Percentiles rank a stretch among this genome's conserved stretches.
These are phyloP conservation scores for Macheiramphus alcinus DNA, from an alignment of 2,113 vertebrate genomes.

Conservation along the genomic window DNA sequence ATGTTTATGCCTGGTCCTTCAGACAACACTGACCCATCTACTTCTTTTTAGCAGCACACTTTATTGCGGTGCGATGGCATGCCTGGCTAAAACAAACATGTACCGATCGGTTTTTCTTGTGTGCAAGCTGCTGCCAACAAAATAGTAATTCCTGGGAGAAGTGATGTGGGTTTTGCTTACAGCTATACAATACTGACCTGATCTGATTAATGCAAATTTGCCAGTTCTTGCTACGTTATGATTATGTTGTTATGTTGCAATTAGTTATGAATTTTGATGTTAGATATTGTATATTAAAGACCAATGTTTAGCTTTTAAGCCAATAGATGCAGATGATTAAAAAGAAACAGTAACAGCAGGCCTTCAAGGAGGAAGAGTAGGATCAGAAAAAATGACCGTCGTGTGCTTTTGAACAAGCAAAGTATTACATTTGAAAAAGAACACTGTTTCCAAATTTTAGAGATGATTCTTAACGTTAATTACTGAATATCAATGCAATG, in stretches of 20 bases:
- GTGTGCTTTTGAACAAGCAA: background rate
- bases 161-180: background rate
- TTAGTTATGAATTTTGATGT: background rate
- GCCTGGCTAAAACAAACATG: background rate
- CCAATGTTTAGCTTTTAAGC: background rate
- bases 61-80: accelerated
- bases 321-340: background rate
- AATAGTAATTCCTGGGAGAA: background rate
- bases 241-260: background rate
- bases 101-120: accelerated
- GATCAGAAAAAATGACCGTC: background rate
- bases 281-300: background rate
- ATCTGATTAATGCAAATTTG: background rate
- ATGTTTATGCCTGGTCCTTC: background rate
- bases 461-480: background rate
- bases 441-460: background rate
- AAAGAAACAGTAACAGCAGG: background rate
- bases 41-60: background rate
- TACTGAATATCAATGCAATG: background rate
- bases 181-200: background rate
- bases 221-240: background rate
- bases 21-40: background rate
- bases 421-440: background rate
- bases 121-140: background rate
- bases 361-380: background rate